Base-by-base conservation (phyloP, 2,797 vertebrate genomes). In the Mycteria americana region DNA sequence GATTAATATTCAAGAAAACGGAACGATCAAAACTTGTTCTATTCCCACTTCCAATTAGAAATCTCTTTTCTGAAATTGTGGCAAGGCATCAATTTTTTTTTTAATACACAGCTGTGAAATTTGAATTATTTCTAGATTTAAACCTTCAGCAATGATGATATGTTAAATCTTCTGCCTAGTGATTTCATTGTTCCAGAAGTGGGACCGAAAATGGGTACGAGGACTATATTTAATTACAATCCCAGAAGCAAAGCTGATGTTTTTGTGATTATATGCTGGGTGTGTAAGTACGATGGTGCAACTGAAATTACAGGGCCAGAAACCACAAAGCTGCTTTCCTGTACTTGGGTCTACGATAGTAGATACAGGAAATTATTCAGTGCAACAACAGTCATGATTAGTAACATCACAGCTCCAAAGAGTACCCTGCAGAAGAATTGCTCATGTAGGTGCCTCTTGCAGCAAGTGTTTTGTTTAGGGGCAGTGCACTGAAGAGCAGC, bases 1-100 rank as follows among this genome's bases (percentile, higher is more conserved):
- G 22, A 72, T 92, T 92, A 77, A 62, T 81, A 80, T 72, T 86
- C 31, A 85, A 75, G 60, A 76, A 35, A 10, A 54, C 6, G 1
- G 33, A 85, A 83, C 33, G 41, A 63, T 85, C 41, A 85, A 88
- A 89, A 48, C 13, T 75, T 27, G 22, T 89, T 89, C 15, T 78
- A 81, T 91, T 93, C 84, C 30, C 63, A 69, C 16, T 69, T 81
- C 41, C 41, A 95, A 27, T 78, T 80, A 96, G 54, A 91, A 93
- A 72, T 81, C 13, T 25, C 35, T 84, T 91, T 84, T 30, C 30
- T 88, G 65, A 92, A 88, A 89, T 18, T 77, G 8, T 91, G 18
- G 37, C 14, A 78, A 64, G 64, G 31, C 86, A 60, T 69, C 9
- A 48, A 8, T 63, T 24, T 31, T 87, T 84, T 67, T 81, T 76